Percentiles rank a stretch among this genome's conserved stretches.
These are phyloP conservation scores for Clamator glandarius DNA, from an alignment of 2,797 vertebrate genomes.

Conservation along the genomic window DNA sequence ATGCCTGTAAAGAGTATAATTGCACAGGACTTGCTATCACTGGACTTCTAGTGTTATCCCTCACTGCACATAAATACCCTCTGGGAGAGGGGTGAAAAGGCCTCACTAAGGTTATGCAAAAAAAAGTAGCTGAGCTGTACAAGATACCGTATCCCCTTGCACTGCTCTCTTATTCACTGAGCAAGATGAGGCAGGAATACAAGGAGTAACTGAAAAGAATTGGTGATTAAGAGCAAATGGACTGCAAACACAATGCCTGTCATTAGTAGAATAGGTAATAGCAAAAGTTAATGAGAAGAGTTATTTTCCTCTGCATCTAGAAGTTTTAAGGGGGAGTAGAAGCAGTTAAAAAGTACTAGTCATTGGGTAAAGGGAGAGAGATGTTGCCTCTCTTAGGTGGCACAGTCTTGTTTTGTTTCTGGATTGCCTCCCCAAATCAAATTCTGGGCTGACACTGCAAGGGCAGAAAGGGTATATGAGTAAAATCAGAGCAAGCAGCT, in stretches of 20 bases:
- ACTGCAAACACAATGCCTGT: not conserved
- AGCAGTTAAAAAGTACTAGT: not conserved
- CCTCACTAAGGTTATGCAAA: not conserved
- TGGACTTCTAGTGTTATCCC: not conserved
- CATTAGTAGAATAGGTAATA: constrained; percentile 26
- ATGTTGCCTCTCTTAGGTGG: not conserved
- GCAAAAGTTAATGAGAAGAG: not conserved
- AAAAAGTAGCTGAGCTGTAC: not conserved
- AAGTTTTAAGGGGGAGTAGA: not conserved
- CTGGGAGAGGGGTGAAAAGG: not conserved
- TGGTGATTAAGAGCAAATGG: constrained; percentile 40
- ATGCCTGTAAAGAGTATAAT: not conserved
- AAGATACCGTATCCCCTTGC: not conserved
- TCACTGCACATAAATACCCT: not conserved
- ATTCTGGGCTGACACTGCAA: not conserved
- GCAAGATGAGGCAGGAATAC: not conserved
- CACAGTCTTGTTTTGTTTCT: not conserved
- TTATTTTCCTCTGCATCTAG: constrained; percentile 1
- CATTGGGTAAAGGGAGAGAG: not conserved
- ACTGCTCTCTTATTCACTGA: not conserved
- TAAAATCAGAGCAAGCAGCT: not conserved
- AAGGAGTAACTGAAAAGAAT: constrained; percentile 2
- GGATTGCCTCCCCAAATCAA: not conserved
- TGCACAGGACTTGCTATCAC: not conserved
- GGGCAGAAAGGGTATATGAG: not conserved